Percentiles rank a stretch among this genome's conserved stretches.
Conservation (phyloP, 2,888 invertebrate genomes). For the Piscicola geometra region DNA sequence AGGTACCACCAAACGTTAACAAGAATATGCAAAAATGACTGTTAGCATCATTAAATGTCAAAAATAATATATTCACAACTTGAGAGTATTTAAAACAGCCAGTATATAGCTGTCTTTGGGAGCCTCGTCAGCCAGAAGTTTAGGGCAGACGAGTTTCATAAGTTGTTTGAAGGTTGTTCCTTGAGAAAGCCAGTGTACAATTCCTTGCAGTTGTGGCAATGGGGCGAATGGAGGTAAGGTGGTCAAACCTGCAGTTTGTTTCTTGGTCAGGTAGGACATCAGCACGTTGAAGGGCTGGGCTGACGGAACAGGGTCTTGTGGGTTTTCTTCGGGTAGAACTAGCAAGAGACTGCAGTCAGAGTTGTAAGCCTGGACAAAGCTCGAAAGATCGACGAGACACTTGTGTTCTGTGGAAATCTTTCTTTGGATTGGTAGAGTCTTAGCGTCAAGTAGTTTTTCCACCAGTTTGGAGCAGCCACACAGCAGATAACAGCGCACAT, state of each 20-base stretch:
- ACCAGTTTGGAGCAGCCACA: conserved; percentile 90
- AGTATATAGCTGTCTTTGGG: background rate
- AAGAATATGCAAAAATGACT: too few relatives aligned
- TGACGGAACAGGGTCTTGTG: background rate
- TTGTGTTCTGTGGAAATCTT: background rate
- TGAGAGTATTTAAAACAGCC: background rate
- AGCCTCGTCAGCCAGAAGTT: background rate
- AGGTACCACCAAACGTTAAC: background rate
- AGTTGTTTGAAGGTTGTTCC: background rate
- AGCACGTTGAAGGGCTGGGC: background rate
- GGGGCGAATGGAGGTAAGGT: background rate
- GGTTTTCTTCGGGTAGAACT: background rate
- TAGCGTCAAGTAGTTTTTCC: conserved; percentile 58
- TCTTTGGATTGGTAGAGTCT: background rate
- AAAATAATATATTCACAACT: too few relatives aligned
- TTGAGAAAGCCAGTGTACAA: background rate
- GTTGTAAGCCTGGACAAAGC: background rate
- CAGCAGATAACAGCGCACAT: conserved; percentile 86
- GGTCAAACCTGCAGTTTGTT: background rate
- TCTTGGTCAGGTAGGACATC: background rate
- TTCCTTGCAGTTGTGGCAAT: background rate
- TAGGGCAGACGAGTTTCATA: background rate
- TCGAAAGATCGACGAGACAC: background rate
- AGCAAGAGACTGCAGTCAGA: conserved; percentile 8
- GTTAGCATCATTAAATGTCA: too few relatives aligned